These are phyloP conservation scores for Astropecten irregularis DNA, from an alignment of 53 echinoderm and acorn worm genomes.

Conservation along the genomic window DNA sequence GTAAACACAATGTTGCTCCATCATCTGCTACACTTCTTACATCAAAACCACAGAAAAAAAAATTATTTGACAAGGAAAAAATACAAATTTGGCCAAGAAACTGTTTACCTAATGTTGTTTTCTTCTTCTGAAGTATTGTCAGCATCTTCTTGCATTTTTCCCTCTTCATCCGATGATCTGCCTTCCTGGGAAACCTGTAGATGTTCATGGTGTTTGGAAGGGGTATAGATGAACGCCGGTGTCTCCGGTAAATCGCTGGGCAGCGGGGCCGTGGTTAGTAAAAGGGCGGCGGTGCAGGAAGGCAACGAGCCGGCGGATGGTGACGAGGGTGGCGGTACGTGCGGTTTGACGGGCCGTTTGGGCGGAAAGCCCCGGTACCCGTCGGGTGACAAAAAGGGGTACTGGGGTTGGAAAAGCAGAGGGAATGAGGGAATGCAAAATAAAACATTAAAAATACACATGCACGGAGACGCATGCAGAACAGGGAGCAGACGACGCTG, in stretches of 20 bases:
- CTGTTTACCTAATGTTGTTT: constrained; percentile 84
- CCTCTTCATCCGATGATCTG: constrained; percentile 63
- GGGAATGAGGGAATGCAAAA: constrained; percentile 20
- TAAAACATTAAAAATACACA: background rate
- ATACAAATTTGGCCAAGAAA: too few species aligned
- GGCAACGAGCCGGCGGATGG: constrained; percentile 32
- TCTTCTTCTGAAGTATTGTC: constrained; percentile 92
- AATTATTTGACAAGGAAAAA: too few species aligned
- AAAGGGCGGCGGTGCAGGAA: constrained; percentile 11
- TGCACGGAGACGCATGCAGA: constrained; percentile 22
- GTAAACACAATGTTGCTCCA: constrained; percentile 2
- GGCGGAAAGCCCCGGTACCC: constrained; percentile 44
- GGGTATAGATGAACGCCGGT: constrained; percentile 50
- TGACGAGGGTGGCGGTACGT: constrained; percentile 16
- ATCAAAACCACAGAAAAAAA: background rate
- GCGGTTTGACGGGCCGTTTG: constrained; percentile 27
- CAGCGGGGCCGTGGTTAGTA: constrained; percentile 57
- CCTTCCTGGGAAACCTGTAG: constrained; percentile 51
- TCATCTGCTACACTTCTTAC: constrained; percentile 27
- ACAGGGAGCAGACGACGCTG: constrained; percentile 25
- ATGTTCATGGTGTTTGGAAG: constrained; percentile 60
- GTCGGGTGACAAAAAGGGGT: constrained; percentile 38
- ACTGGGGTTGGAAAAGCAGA: constrained; percentile 31
- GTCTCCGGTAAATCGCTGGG: constrained; percentile 33
- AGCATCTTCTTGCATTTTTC: constrained; percentile 71